Evolutionary conservation across 2,797 vertebrate species (phyloP).

Genomic region (Aldrovandia affinis): DNA sequence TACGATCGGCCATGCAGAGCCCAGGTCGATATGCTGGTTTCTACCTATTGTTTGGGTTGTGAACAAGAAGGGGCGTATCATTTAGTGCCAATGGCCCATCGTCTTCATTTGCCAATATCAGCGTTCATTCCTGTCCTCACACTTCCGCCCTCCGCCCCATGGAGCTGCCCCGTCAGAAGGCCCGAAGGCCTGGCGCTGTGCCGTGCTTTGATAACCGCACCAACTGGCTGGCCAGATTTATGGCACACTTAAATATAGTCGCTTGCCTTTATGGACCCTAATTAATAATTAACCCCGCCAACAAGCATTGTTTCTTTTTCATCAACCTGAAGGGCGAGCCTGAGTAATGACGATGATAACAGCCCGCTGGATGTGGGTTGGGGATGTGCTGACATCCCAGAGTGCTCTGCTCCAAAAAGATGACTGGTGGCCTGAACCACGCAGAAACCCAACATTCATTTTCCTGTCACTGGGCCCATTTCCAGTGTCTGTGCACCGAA

Average conservation of each 20-base stretch:
- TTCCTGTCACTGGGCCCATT: too few species aligned
- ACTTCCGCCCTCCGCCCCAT: not conserved
- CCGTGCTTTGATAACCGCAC: not conserved
- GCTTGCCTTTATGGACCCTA: slow-evolving; percentile 59
- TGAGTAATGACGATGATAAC: slow-evolving; percentile 32
- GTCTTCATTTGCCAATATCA: not conserved
- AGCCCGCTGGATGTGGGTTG: not conserved
- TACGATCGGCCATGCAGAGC: too few species aligned
- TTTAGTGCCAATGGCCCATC: not conserved
- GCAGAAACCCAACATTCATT: too few species aligned
- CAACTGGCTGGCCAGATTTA: slow-evolving; percentile 50
- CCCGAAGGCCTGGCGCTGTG: not conserved
- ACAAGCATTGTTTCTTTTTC: slow-evolving; percentile 51
- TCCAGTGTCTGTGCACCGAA: too few species aligned
- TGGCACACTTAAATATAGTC: slow-evolving; percentile 59
- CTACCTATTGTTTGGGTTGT: not conserved
- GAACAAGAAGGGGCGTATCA: not conserved
- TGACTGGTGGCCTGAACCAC: too few species aligned
- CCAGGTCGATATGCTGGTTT: too few species aligned
- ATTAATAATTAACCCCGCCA: slow-evolving; percentile 62
- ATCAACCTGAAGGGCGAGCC: slow-evolving; percentile 28
- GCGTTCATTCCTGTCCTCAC: not conserved
- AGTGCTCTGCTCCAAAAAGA: not conserved
- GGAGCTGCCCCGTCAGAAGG: not conserved
- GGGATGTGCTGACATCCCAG: not conserved